Base-by-base conservation (phyloP, 1,140 invertebrate genomes). In the Pseudoatta argentina region DNA sequence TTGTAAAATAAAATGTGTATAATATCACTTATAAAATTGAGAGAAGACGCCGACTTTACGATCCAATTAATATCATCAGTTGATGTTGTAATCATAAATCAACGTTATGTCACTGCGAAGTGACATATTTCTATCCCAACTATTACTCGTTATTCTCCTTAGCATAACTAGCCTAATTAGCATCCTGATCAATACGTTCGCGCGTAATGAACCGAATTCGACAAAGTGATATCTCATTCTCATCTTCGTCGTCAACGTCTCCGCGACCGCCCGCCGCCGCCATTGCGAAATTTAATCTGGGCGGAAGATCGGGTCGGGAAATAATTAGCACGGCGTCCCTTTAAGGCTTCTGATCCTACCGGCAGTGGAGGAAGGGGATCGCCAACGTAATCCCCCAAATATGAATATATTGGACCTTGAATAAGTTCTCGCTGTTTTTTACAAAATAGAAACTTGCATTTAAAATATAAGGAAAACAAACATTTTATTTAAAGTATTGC, bases 251-350 rank as follows among this genome's bases (percentile, higher is more conserved):
- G 87, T 73, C 86, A 71, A 79, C 72, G 86, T 85, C 63, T 75
- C 59, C 75, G 34, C 64, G 27, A 30, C 27, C 27, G 27, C 27
- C 27, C 77, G 53, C 39, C 64, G 64, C 27, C 63, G 48, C 48
- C 48, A 16, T 51, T 72, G 77, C 66, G 90, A 94, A 94, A 94
- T 94, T 94, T 91, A 94, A 94, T 94, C 92, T 91, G 89, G 67
- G 44, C 88, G 90, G 88, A 91, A 91, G 91, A 86, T 71, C 75
- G 83, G 87, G 86, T 86, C 76, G 87, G 86, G 86, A 94, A 95
- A 94, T 94, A 95, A 95, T 95, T 94, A 94, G 93, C 93, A 89
- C 91, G 66, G 88, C 89, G 83, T 89, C 93, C 92, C 93, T 94
- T 93, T 93, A 93, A 94, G 92, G 92, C 91, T 86, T 92, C 91